Percentiles rank a stretch among this genome's conserved stretches.
Evolutionary conservation across 2,797 vertebrate genomes (phyloP).

Genomic region (Gobio occitaniae): DNA sequence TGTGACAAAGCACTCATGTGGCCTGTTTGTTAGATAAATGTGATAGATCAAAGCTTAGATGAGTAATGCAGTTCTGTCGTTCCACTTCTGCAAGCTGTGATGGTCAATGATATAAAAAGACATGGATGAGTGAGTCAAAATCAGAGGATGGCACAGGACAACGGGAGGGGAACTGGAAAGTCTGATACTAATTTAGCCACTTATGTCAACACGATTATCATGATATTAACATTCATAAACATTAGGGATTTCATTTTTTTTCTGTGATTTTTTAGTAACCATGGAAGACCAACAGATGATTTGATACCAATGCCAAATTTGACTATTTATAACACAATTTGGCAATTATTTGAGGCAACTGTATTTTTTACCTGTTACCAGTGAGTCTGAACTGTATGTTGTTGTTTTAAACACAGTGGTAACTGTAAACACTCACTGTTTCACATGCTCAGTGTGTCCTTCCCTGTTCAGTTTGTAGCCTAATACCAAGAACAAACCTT

Average conservation of each 20-base stretch:
- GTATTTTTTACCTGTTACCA: conserved; percentile 14
- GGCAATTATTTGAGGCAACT: not conserved
- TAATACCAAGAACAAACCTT: conserved; percentile 63
- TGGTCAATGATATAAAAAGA: conserved; percentile 60
- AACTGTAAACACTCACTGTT: conserved; percentile 57
- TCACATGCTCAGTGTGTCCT: conserved; percentile 58
- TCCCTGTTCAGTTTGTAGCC: conserved; percentile 53
- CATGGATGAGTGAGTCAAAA: conserved; percentile 60
- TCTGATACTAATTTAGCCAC: conserved; percentile 44
- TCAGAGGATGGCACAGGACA: conserved; percentile 53
- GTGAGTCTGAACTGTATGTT: conserved; percentile 47
- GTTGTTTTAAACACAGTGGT: conserved; percentile 55
- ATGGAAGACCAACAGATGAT: conserved; percentile 14
- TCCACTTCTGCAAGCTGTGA: conserved; percentile 48
- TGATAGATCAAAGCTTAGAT: conserved; percentile 64
- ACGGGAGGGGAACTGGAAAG: conserved; percentile 49
- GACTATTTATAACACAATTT: not conserved
- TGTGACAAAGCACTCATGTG: conserved; percentile 72
- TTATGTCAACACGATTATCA: conserved; percentile 53
- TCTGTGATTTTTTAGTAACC: not conserved
- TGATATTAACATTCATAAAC: conserved; percentile 17
- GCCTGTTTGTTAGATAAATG: conserved; percentile 69
- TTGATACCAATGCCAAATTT: not conserved
- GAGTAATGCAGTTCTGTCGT: conserved; percentile 56
- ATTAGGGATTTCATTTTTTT: not conserved